Evolutionary conservation across 1,140 invertebrate genomes (phyloP).

Genomic region (Aphis gossypii): DNA sequence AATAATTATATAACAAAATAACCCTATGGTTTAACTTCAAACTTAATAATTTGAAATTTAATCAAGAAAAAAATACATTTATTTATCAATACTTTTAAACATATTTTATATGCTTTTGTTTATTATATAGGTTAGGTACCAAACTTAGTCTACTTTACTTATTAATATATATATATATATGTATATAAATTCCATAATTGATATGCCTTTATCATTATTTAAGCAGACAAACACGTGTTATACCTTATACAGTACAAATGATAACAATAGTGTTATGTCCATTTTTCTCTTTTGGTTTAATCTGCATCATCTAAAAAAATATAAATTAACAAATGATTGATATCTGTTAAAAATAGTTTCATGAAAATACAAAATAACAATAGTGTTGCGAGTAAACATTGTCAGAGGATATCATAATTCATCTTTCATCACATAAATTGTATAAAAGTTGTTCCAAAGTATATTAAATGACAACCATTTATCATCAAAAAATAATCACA

Average conservation of each 20-base stretch:
- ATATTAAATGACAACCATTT: conserved; percentile 2
- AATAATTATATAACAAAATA: neutral
- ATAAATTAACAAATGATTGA: conserved; percentile 4
- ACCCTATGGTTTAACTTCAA: neutral
- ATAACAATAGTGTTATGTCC: neutral
- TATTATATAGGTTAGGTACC: neutral
- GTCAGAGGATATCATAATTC: conserved; percentile 19
- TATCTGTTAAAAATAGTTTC: conserved; percentile 13
- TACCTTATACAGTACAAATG: neutral
- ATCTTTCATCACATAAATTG: conserved; percentile 13
- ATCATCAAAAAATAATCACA: neutral
- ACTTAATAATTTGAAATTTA: neutral
- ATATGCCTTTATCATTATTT: neutral
- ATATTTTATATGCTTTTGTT: neutral
- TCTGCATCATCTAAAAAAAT: neutral
- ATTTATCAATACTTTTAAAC: neutral
- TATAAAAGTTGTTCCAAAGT: neutral
- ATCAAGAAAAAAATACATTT: neutral
- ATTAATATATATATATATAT: too few species aligned
- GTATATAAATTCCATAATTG: too few species aligned
- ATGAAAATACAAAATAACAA: conserved; percentile 16
- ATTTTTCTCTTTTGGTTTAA: neutral
- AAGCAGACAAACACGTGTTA: neutral
- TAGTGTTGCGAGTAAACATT: conserved; percentile 6
- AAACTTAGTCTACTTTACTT: too few species aligned